These are phyloP conservation scores for Epicauta chinensis DNA, from an alignment of 1,140 invertebrate species.

Conservation along the genomic window DNA sequence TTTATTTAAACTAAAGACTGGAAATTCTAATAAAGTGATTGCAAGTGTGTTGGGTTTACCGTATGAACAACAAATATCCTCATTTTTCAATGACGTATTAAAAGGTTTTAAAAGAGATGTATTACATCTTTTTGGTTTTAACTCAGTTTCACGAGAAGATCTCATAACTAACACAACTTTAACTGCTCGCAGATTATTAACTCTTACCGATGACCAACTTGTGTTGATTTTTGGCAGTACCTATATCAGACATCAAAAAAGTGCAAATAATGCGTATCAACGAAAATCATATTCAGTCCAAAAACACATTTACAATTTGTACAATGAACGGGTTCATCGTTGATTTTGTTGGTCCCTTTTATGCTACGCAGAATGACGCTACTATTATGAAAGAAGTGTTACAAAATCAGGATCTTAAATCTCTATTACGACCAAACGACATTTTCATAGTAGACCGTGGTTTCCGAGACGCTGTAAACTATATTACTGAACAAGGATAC, in stretches of 20 bases:
- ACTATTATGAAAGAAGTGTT: too few relatives aligned
- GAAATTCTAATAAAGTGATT: conserved; percentile 29
- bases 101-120: conserved; percentile 33
- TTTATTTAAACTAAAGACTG: conserved; percentile 33
- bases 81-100: conserved; percentile 22
- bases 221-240: conserved; percentile 33
- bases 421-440: conserved; percentile 20
- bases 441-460: conserved; percentile 34
- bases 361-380: conserved; percentile 32
- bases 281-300: conserved; percentile 32
- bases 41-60: conserved; percentile 25
- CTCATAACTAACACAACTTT: conserved; percentile 26
- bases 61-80: conserved; percentile 26
- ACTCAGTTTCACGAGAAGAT: conserved; percentile 9
- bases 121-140: conserved; percentile 28
- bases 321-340: conserved; percentile 33
- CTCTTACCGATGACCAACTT: conserved; percentile 14
- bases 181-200: conserved; percentile 22
- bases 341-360: conserved; percentile 27
- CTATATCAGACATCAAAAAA: conserved; percentile 33
- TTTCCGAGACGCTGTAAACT: conserved; percentile 28
- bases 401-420: conserved; percentile 20
- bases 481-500: conserved; percentile 21
- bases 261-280: conserved; percentile 34
- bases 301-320: conserved; percentile 35